Percentiles rank a stretch among this genome's conserved stretches.
phyloP scores from a whole-genome alignment of 1,140 invertebrate species.

The Reticulitermes speratus region DNA sequence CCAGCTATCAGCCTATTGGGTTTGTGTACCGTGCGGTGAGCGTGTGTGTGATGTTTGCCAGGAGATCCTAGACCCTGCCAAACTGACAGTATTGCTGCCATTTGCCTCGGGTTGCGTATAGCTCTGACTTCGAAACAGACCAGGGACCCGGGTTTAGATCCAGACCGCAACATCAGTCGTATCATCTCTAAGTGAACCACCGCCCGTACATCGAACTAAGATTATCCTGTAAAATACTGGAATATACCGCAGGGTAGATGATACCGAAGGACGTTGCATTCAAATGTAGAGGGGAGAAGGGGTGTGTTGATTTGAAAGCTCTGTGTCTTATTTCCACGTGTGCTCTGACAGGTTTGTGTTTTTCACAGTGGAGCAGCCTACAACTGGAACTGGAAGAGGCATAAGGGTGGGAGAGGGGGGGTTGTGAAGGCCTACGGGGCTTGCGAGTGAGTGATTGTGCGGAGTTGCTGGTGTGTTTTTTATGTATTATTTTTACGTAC shows the following conservation, averaged over 20 bases:
- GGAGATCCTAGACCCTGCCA: neutral
- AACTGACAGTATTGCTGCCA: neutral
- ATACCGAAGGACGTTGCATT: neutral
- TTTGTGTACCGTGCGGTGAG: conserved; percentile 17
- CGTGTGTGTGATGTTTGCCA: conserved; percentile 25
- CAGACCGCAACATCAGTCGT: neutral
- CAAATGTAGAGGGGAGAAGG: neutral
- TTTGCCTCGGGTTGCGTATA: neutral
- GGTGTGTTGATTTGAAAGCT: neutral
- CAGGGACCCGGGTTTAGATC: neutral
- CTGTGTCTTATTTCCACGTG: conserved; percentile 9
- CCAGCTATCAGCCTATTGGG: conserved; percentile 16
- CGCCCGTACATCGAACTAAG: neutral
- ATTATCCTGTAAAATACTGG: neutral
- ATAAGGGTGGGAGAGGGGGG: neutral
- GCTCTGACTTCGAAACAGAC: neutral
- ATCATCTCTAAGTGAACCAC: neutral
- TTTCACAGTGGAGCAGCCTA: neutral
- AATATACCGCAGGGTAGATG: neutral
- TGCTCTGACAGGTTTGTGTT: conserved; percentile 2
- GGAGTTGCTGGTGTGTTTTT: conserved; percentile 13
- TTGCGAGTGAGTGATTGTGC: conserved; percentile 21
- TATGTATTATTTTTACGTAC: neutral
- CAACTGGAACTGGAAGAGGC: neutral
- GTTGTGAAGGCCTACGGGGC: conserved; percentile 19